These are phyloP conservation scores for Drosophila watanabei DNA, from an alignment of 1,140 invertebrate species.

Conservation along the genomic window DNA sequence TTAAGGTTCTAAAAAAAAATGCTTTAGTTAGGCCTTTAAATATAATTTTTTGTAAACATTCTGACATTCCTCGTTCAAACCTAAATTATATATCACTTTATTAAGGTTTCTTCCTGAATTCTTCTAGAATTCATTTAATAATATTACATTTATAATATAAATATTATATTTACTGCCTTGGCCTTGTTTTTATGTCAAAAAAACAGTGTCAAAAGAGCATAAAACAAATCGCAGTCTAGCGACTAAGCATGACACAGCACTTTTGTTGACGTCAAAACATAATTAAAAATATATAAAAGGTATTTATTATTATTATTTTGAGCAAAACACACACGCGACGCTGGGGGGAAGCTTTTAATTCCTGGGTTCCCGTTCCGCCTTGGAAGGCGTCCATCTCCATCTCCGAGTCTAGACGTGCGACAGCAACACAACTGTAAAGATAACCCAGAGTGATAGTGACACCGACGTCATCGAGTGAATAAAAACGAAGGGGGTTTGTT, in stretches of 20 bases:
- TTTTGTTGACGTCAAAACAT: conserved; percentile 25
- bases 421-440: conserved; percentile 22
- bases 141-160: not conserved
- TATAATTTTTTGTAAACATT: no score
- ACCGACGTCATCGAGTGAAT: conserved; percentile 1
- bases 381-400: not conserved
- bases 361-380: not conserved
- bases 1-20: not conserved
- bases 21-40: no score
- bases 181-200: not conserved
- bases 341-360: not conserved
- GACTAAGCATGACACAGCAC: conserved; percentile 27
- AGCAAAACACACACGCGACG: conserved; percentile 10
- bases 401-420: conserved; percentile 20
- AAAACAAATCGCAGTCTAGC: not conserved
- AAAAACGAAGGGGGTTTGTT: conserved; percentile 21
- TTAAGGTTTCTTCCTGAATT: no score
- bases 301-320: not conserved
- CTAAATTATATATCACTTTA: no score
- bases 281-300: conserved; percentile 15
- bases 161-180: not conserved
- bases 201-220: not conserved
- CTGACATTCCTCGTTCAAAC: no score
- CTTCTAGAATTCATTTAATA: no score
- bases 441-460: not conserved